Percentiles rank a stretch among this genome's conserved stretches.
These are phyloP conservation scores for Drosophila dunni DNA, from an alignment of 1,140 invertebrate genomes.

Conservation along the genomic window DNA sequence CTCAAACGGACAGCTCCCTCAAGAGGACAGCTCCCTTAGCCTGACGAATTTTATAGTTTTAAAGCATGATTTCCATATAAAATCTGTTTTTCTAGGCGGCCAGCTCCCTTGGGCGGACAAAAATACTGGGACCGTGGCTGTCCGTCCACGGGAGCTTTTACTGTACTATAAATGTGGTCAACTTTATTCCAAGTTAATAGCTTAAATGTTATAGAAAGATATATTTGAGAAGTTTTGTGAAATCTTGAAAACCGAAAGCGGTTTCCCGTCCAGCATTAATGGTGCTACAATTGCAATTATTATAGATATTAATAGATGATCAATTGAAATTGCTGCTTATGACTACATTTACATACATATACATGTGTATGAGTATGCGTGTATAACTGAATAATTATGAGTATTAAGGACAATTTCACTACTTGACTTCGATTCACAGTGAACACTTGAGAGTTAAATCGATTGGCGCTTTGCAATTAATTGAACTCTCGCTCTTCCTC, in stretches of 20 bases:
- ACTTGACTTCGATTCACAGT: conserved; percentile 52
- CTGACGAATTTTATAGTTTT: too few relatives aligned
- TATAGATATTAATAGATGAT: conserved; percentile 1
- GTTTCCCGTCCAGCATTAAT: background rate
- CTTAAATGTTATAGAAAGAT: too few relatives aligned
- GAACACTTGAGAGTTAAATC: conserved; percentile 11
- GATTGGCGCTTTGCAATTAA: conserved; percentile 57
- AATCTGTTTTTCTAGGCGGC: too few relatives aligned
- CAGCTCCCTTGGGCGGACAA: too few relatives aligned
- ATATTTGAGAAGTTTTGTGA: background rate
- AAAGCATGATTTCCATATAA: too few relatives aligned
- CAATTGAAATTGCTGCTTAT: background rate
- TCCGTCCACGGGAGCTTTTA: too few relatives aligned
- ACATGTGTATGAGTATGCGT: conserved; percentile 4
- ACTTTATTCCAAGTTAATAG: too few relatives aligned
- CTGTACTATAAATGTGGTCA: too few relatives aligned
- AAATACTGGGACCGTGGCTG: too few relatives aligned
- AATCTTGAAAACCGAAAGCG: background rate
- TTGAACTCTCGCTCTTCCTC: conserved; percentile 74
- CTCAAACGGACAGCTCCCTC: too few relatives aligned
- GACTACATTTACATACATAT: background rate
- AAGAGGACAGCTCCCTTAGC: too few relatives aligned
- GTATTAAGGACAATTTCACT: conserved; percentile 80
- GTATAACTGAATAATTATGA: conserved; percentile 17
- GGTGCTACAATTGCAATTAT: background rate